Conservation (phyloP, 2,113 vertebrate species). For the Pristiophorus japonicus region DNA sequence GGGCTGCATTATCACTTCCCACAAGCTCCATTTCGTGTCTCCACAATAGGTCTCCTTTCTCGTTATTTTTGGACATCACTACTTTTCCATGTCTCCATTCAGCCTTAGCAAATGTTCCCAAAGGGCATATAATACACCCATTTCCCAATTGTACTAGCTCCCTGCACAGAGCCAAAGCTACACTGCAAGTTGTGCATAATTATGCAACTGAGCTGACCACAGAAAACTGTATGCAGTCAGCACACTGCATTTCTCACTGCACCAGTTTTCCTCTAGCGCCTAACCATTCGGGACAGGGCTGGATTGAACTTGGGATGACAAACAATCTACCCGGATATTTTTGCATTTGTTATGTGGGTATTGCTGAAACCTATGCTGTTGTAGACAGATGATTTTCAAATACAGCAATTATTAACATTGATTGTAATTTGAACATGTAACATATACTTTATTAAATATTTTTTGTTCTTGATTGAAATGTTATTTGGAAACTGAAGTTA, state of each 20-base stretch:
- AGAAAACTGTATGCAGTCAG: neutral
- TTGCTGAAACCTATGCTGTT: neutral
- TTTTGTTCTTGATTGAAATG: neutral
- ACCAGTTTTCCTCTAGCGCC: neutral
- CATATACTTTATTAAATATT: neutral
- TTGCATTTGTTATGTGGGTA: neutral
- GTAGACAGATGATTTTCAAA: neutral
- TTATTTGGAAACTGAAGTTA: neutral
- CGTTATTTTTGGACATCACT: neutral
- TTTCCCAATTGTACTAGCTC: neutral
- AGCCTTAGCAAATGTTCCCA: neutral
- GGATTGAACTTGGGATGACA: neutral
- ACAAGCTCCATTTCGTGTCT: neutral
- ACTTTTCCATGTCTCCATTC: neutral
- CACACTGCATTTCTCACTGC: neutral
- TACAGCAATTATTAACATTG: neutral
- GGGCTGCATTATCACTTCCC: neutral
- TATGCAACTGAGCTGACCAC: neutral
- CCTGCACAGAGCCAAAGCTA: neutral
- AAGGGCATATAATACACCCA: neutral
- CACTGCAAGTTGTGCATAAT: neutral
- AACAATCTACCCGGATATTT: neutral
- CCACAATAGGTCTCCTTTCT: neutral
- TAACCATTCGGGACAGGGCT: neutral
- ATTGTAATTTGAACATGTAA: neutral